Conservation (phyloP, 2,888 invertebrate genomes). For the Papilio elwesi region DNA sequence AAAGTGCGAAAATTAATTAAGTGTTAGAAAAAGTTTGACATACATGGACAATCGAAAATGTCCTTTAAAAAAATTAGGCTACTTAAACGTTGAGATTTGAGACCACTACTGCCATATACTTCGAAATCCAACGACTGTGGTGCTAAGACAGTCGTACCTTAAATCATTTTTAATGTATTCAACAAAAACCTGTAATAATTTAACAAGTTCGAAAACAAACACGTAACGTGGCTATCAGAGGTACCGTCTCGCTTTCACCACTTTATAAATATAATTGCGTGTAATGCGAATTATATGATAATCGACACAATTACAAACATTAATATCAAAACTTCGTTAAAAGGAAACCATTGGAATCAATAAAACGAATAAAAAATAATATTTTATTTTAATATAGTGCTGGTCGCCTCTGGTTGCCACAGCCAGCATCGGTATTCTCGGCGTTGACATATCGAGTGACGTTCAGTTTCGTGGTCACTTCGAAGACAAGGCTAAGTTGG, state of each 20-base stretch:
- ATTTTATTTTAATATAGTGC: too few species aligned
- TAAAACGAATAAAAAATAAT: too few species aligned
- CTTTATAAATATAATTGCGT: slow-evolving; percentile 3
- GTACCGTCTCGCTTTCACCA: slow-evolving; percentile 20
- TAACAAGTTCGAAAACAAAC: slow-evolving; percentile 14
- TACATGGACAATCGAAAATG: too few species aligned
- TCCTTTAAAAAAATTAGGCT: too few species aligned
- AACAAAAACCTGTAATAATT: slow-evolving; percentile 19
- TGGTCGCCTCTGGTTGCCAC: too few species aligned
- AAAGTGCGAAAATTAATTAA: too few species aligned
- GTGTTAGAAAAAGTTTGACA: too few species aligned
- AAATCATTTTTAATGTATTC: not conserved
- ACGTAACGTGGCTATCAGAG: slow-evolving; percentile 18
- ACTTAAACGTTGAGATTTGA: not conserved
- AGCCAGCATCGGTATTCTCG: too few species aligned
- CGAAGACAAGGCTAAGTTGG: too few species aligned
- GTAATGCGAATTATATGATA: not conserved
- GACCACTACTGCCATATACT: not conserved
- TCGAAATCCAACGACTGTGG: not conserved
- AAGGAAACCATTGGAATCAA: not conserved
- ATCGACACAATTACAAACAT: not conserved
- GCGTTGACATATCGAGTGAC: too few species aligned
- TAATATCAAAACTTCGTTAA: not conserved
- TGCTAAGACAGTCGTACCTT: not conserved
- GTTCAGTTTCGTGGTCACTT: too few species aligned